Base-by-base conservation (phyloP, 37 sponge, comb jelly and placozoan genomes). In the Hormiphora californensis region DNA sequence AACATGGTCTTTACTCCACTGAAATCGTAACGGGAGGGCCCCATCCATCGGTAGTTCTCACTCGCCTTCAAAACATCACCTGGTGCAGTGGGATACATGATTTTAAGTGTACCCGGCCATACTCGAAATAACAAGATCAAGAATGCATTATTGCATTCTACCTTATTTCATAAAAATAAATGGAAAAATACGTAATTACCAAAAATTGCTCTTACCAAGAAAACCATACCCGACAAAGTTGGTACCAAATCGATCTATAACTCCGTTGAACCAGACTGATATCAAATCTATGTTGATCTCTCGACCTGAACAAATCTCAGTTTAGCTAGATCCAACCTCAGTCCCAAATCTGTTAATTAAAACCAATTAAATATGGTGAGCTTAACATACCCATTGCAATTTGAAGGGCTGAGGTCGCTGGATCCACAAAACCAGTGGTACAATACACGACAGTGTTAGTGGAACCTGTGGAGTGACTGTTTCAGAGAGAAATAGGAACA, bases 1-100 rank as follows among this genome's bases (percentile, higher is more conserved):
- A 57, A 23, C 5, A 57, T 57, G 25, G 61, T 57, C 21, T 57
- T 57, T 19, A 57, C 7, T 12, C 61, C 61, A 30, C 30, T 28
- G 61, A 57, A 57, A 30, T 57, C 61, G 22, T 57, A 57, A 21
- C 61, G 61, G 5, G 61, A 28, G n/a, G 61, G 61, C 25, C 61
- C 61, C 61, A 57, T 57, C 61, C 61, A 57, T 12, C 61, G 21
- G 61, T 57, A 57, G 28, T 57, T 30, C 61, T 57, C 61, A 15
- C 61, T 57, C 61, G 61, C 21, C 61, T 15, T 57, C 25, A 57
- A 57, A 23, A 57, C 61, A 12, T 57, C 61, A 12, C 61, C 61
- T 57, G 61, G 9, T n/a, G n/a, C n/a, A n/a, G n/a, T n/a, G n/a
- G n/a, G n/a, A n/a, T n/a, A n/a, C n/a, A n/a, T n/a, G n/a, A n/a